These are phyloP conservation scores for Serripes groenlandicus DNA, from an alignment of 2,888 invertebrate species.

Conservation along the genomic window DNA sequence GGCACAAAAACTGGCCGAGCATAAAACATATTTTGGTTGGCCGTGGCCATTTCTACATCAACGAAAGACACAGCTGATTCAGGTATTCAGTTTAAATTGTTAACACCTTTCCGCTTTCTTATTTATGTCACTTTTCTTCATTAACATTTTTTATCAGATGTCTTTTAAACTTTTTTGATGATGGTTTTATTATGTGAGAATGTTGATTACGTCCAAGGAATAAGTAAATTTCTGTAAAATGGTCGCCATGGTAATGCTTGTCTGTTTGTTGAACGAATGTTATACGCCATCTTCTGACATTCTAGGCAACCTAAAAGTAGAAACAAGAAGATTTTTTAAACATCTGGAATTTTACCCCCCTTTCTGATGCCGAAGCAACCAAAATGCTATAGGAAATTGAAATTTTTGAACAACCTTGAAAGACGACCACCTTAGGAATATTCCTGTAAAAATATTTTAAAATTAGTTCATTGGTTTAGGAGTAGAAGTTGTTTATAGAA, in stretches of 20 bases:
- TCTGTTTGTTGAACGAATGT: not conserved
- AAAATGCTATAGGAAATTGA: too few relatives aligned
- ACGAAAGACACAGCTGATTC: too few relatives aligned
- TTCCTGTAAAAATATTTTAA: too few relatives aligned
- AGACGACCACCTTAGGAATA: too few relatives aligned
- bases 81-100: too few relatives aligned
- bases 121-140: too few relatives aligned
- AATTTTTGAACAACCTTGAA: too few relatives aligned
- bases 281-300: not conserved
- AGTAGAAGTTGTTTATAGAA: too few relatives aligned
- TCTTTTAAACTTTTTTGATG: not conserved
- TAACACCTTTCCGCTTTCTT: too few relatives aligned
- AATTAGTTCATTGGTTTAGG: too few relatives aligned
- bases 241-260: conserved; percentile 11
- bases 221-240: conserved; percentile 21
- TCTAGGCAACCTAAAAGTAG: not conserved
- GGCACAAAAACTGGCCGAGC: conserved; percentile 52
- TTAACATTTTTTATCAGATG: too few relatives aligned
- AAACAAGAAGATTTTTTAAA: not conserved
- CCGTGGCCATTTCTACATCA: conserved; percentile 6
- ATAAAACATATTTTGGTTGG: conserved; percentile 46
- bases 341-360: not conserved
- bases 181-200: not conserved
- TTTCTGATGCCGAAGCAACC: too few relatives aligned
- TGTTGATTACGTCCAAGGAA: not conserved